A percentile compares a stretch with the other conserved stretches of the same genome.
phyloP scores from a whole-genome alignment of 1,140 invertebrate species.

The Plectrocnemia conspersa region DNA sequence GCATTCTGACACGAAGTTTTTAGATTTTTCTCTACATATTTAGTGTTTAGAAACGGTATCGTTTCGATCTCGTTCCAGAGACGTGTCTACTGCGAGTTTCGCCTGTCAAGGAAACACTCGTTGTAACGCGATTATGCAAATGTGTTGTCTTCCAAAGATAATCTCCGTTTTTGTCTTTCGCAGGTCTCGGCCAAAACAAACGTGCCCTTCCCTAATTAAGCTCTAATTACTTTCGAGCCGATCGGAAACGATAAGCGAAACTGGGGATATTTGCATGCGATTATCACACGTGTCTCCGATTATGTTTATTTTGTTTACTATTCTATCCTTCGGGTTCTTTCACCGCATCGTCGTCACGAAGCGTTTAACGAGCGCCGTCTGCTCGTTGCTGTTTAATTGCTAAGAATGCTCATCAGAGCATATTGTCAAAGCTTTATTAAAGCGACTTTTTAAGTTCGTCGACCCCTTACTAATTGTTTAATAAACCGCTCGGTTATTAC shows the following conservation, averaged over 20 bases:
- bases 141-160: constrained; percentile 12
- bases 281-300: too few species aligned
- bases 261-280: too few species aligned
- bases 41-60: too few species aligned
- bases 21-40: too few species aligned
- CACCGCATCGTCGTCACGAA: neutral
- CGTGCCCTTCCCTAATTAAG: neutral
- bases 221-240: too few species aligned
- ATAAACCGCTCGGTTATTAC: too few species aligned
- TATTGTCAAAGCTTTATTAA: constrained; percentile 29
- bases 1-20: too few species aligned
- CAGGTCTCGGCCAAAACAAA: too few species aligned
- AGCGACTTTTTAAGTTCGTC: constrained; percentile 8
- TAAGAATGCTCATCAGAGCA: constrained; percentile 33
- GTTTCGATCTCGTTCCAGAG: too few species aligned
- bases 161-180: constrained; percentile 7
- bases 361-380: constrained; percentile 12
- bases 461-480: constrained; percentile 22
- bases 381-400: constrained; percentile 30
- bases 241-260: too few species aligned
- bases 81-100: too few species aligned
- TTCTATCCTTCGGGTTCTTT: neutral
- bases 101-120: too few species aligned
- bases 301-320: neutral
- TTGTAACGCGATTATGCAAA: constrained; percentile 18